Evolutionary conservation across 2,888 invertebrate species (phyloP).

Genomic region (Agrochola litura): DNA sequence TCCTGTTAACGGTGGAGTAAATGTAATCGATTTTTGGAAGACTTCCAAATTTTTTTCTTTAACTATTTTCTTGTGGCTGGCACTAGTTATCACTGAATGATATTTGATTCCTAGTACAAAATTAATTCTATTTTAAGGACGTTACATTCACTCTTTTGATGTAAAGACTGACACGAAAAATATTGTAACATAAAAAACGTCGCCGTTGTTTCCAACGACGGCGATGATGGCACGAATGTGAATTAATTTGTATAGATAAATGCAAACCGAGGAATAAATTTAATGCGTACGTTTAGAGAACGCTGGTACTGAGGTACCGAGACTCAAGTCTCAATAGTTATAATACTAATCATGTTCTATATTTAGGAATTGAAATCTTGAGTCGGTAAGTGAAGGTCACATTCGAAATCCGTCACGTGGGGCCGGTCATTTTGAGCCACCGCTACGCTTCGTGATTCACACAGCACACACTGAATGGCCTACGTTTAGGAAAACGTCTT

Average conservation of each 20-base stretch:
- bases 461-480: conserved; percentile 67
- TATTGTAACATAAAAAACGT: conserved; percentile 58
- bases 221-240: conserved; percentile 45
- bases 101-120: conserved; percentile 85
- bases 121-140: conserved; percentile 85
- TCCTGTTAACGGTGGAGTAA: conserved; percentile 84
- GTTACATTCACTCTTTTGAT: conserved; percentile 75
- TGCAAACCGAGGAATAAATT: conserved; percentile 34
- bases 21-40: conserved; percentile 88
- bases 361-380: conserved; percentile 64
- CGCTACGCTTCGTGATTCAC: conserved; percentile 80
- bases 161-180: conserved; percentile 63
- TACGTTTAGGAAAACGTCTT: conserved; percentile 57
- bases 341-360: conserved; percentile 59
- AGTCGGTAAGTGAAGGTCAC: conserved; percentile 77
- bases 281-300: conserved; percentile 28
- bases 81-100: conserved; percentile 84
- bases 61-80: conserved; percentile 81
- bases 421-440: conserved; percentile 79
- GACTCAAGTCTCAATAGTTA: conserved; percentile 43
- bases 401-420: conserved; percentile 73
- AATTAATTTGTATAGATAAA: conserved; percentile 44
- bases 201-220: conserved; percentile 40
- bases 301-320: conserved; percentile 1
- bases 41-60: conserved; percentile 79